Evolutionary conservation across 2,888 invertebrate species (phyloP).

Genomic region (Halictus quadricinctus): DNA sequence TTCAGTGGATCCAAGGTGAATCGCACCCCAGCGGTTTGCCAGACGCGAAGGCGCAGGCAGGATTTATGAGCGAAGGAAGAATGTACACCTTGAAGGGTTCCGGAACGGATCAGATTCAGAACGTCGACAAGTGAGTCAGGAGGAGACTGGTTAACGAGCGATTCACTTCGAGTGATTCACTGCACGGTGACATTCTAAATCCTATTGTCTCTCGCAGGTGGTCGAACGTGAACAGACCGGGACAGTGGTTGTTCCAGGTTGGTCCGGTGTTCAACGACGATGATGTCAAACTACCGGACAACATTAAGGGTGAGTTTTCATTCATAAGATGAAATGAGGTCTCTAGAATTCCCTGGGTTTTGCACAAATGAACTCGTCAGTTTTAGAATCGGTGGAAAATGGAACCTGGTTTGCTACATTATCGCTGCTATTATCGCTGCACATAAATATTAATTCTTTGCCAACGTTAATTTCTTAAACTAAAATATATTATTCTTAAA

Average conservation of each 20-base stretch:
- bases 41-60: constrained; percentile 96
- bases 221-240: constrained; percentile 93
- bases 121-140: constrained; percentile 88
- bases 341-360: neutral
- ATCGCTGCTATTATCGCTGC: neutral
- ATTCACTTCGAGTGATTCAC: neutral
- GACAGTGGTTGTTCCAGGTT: constrained; percentile 93
- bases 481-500: no score
- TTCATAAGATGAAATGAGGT: neutral
- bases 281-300: constrained; percentile 88
- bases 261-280: constrained; percentile 87
- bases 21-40: constrained; percentile 89
- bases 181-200: neutral
- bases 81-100: constrained; percentile 91
- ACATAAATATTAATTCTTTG: neutral
- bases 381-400: neutral
- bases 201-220: constrained; percentile 84
- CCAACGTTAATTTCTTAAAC: neutral
- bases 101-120: constrained; percentile 93
- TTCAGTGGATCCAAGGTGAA: constrained; percentile 96
- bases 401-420: neutral
- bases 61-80: constrained; percentile 93
- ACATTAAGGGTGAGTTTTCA: constrained; percentile 73
- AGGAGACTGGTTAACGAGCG: neutral
- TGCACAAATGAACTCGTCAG: neutral